Percentiles rank a stretch among this genome's conserved stretches.
Conservation (phyloP, 2,797 vertebrate species). For the Ctenochaetus hawaiiensis region DNA sequence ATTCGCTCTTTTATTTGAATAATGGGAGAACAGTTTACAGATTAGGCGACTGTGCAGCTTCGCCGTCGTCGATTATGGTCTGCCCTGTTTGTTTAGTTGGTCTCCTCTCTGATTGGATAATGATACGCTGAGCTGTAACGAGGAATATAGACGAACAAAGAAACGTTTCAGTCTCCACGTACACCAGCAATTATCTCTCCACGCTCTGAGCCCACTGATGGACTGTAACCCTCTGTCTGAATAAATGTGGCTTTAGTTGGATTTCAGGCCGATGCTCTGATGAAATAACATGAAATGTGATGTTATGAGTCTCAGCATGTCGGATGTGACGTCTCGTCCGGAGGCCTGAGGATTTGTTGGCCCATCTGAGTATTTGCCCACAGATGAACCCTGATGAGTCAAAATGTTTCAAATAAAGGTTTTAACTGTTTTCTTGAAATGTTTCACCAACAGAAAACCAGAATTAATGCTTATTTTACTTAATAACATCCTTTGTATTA, state of each 20-base stretch:
- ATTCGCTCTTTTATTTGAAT: conserved; percentile 63
- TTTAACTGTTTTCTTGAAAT: background rate
- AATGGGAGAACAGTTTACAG: conserved; percentile 50
- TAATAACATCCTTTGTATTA: background rate
- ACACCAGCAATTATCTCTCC: conserved; percentile 61
- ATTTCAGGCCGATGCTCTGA: background rate
- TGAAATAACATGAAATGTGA: background rate
- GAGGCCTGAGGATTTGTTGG: background rate
- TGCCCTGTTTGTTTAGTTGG: conserved; percentile 63
- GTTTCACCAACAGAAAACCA: background rate
- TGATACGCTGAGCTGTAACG: conserved; percentile 58
- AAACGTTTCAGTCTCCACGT: conserved; percentile 40
- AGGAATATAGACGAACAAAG: conserved; percentile 61
- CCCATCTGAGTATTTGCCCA: background rate
- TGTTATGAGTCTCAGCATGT: background rate
- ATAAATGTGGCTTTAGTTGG: conserved; percentile 17
- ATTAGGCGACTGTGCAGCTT: conserved; percentile 39
- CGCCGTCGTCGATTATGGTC: conserved; percentile 67
- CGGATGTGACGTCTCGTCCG: background rate
- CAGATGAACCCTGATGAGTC: background rate
- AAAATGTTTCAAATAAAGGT: background rate
- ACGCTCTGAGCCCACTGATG: conserved; percentile 31
- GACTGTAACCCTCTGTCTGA: conserved; percentile 40
- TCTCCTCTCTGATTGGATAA: conserved; percentile 70
- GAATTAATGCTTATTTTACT: background rate